Evolutionary conservation across 2,888 invertebrate species (phyloP), one percentile per base, ranked within the genome.

Genomic region (Cephus pygmeus): DNA sequence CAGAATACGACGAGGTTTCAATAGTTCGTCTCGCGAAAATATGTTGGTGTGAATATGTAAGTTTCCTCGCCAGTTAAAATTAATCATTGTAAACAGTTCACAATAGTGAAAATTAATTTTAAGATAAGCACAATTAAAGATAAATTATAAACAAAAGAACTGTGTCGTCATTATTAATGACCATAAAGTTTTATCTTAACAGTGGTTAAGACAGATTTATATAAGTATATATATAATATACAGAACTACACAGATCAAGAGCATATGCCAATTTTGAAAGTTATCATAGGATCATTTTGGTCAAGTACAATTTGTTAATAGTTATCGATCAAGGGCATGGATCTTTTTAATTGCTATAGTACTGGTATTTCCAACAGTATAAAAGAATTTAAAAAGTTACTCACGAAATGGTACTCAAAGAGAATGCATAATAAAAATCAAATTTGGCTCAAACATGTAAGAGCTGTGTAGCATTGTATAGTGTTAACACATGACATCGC

Each of bases 61-160:
- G 91, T 91, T 91, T 91, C 91, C 91, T 91, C 91, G 82, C 87
- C 82, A 85, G 83, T 85, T 79, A 84, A 84, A 86, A 85, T 83
- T 83, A 86, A 86, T 81, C 69, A 81, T 81, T 81, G 12, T 74
- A 74, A 74, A 74, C 34, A 12, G 35, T 34, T 74, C 74, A 81
- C 73, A 81, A 81, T 80, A 78, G 80, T 77, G 77, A 79, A 85
- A 80, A 85, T 77, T 71, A 79, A 76, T 34, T 33, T 77, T 69
- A 77, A 69, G 30, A 40, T 75, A 15, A 73, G 69, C 36, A 30
- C 69, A 76, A 76, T 69, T 77, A 75, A 69, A 69, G 34, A 33
- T 23, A 75, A 77, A 77, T 73, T 73, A 73, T 71, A 71, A 75
- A 68, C 35, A 76, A 40, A 69, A 31, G 34, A 75, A 69, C 68